A percentile compares a stretch with the other conserved stretches of the same genome.
Conservation (phyloP, 2,797 vertebrate genomes). For the Meriones psammophilus region DNA sequence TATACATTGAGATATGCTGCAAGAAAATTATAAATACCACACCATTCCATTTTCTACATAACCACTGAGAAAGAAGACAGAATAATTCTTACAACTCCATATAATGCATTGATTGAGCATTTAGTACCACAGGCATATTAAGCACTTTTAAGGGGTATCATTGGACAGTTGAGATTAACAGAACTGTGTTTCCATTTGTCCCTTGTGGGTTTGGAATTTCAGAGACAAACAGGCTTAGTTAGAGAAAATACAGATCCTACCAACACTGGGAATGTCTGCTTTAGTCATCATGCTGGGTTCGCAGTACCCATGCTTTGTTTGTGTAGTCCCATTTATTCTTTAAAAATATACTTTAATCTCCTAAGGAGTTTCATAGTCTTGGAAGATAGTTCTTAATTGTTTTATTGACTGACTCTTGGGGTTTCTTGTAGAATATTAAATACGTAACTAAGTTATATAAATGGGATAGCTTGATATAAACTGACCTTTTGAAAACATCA, state of each 20-base stretch:
- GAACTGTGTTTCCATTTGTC: neutral
- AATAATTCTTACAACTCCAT: neutral
- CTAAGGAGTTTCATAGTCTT: neutral
- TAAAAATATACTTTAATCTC: conserved; percentile 34
- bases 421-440: neutral
- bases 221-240: neutral
- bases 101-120: neutral
- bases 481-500: conserved; percentile 34
- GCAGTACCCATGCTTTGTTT: neutral
- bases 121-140: neutral
- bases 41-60: neutral
- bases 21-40: neutral
- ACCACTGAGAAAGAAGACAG: conserved; percentile 23
- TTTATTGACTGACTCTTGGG: conserved; percentile 36
- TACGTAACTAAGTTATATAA: neutral
- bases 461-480: neutral
- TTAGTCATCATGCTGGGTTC: neutral
- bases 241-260: neutral
- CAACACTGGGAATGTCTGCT: neutral
- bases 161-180: conserved; percentile 30
- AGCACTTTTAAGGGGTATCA: neutral
- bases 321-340: neutral
- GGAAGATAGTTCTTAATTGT: neutral
- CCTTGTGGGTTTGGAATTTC: conserved; percentile 15
- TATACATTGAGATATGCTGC: neutral